These are phyloP conservation scores for Hycleus cichorii DNA, from an alignment of 1,140 invertebrate genomes.

Conservation along the genomic window DNA sequence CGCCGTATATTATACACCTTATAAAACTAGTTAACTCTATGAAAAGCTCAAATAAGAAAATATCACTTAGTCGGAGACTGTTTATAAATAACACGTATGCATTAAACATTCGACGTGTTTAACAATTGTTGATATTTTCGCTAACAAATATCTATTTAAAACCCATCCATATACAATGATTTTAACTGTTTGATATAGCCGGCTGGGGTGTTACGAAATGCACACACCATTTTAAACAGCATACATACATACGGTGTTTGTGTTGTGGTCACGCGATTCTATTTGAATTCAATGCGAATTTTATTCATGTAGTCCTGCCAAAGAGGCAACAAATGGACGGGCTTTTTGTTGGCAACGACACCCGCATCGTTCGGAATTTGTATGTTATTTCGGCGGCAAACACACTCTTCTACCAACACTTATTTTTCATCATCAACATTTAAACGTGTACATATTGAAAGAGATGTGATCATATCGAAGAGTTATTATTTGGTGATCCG, in stretches of 20 bases:
- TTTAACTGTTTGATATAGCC: slow-evolving; percentile 27
- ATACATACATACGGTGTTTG: neutral
- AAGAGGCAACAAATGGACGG: too few relatives aligned
- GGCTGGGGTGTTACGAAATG: slow-evolving; percentile 29
- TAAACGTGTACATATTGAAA: neutral
- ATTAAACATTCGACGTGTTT: slow-evolving; percentile 24
- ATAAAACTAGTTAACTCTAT: slow-evolving; percentile 28
- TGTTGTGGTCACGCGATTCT: slow-evolving; percentile 27
- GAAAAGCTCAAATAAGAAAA: slow-evolving; percentile 13
- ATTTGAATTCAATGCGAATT: slow-evolving; percentile 33
- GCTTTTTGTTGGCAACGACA: too few relatives aligned
- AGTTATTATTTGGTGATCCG: neutral
- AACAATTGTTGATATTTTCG: neutral
- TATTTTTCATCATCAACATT: too few relatives aligned
- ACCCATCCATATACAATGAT: slow-evolving; percentile 9
- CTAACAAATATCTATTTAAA: too few relatives aligned
- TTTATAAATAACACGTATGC: slow-evolving; percentile 26
- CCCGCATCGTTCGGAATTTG: too few relatives aligned
- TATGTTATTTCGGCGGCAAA: too few relatives aligned
- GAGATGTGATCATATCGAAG: neutral
- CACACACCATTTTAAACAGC: slow-evolving; percentile 10
- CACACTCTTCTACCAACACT: too few relatives aligned
- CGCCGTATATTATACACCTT: slow-evolving; percentile 31
- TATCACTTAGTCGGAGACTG: slow-evolving; percentile 6
- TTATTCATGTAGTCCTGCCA: slow-evolving; percentile 17